Evolutionary conservation across 2,113 vertebrate species (phyloP), one percentile per base, ranked within the genome.

Genomic region (Scolopax mira): DNA sequence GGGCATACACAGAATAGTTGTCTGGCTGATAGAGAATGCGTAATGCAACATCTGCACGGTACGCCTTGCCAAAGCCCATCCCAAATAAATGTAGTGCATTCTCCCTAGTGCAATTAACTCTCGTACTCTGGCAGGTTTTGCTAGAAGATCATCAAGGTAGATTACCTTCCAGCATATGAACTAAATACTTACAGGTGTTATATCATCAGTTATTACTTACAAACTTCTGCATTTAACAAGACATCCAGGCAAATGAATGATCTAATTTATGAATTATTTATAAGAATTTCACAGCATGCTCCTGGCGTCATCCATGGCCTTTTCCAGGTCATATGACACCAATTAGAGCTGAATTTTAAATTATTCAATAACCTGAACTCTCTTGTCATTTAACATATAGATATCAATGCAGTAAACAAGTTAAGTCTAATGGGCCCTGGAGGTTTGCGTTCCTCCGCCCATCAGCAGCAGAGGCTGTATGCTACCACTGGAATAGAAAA

Each of bases 301-400:
- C 97, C 96, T 97, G 97, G 98, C 94, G 33, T 98, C 98, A 98
- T 98, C 97, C 97, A 88, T 98, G 98, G 98, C 98, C 98, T 98
- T 98, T 98, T 98, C 93, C 96, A 98, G 98, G 98, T 98, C 98
- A 98, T 97, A 97, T 97, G 98, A 98, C 98, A 98, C 98, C 97
- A 98, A 98, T 98, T 98, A 98, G 98, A 98, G 97, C 96, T 97
- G 98, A 98, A 98, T 98, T 98, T 98, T 98, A 98, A 98, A 98
- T 98, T 98, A 98, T 98, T 98, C 98, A 98, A 98, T 98, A 98
- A 98, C 96, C 97, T 97, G 98, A 98, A 98, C 97, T 98, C 98
- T 98, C 98, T 97, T 98, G 97, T 98, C 96, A 97, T 98, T 98
- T 98, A 98, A 98, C 98, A 98, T 98, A 98, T 98, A 98, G 98